phyloP scores from a whole-genome alignment of 37 sponge, comb jelly and placozoan genomes.

The Theonella swinhoei region DNA sequence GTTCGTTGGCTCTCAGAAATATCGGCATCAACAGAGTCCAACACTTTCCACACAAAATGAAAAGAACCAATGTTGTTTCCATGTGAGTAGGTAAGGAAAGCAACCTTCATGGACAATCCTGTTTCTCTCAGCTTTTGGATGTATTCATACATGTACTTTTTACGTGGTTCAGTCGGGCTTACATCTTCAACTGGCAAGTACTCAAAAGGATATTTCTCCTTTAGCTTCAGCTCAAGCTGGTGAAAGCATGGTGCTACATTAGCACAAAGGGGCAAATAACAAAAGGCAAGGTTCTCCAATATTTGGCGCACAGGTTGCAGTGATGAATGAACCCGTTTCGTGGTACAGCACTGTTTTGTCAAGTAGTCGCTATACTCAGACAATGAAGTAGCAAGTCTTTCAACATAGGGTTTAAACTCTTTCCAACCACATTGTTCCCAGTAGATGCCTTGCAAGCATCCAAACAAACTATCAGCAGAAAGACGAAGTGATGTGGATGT shows the following conservation, averaged over 20 bases:
- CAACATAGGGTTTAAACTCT: background rate
- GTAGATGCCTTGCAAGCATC: constrained; percentile 6
- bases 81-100: constrained; percentile 37
- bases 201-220: constrained; percentile 9
- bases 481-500: too few relatives aligned
- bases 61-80: constrained; percentile 58
- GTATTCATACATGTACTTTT: constrained; percentile 26
- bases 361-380: constrained; percentile 33
- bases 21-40: background rate
- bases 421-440: constrained; percentile 18
- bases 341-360: background rate
- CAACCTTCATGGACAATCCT: constrained; percentile 1
- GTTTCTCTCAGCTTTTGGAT: background rate
- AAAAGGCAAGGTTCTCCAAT: background rate
- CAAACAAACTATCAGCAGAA: background rate
- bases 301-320: constrained; percentile 7
- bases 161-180: constrained; percentile 21
- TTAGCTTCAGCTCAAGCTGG: background rate
- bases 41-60: constrained; percentile 53
- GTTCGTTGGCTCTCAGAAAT: constrained; percentile 14
- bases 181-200: constrained; percentile 10
- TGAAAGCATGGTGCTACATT: background rate
- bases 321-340: constrained; percentile 8
- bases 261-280: background rate
- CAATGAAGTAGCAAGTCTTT: constrained; percentile 4